A percentile compares a stretch with the other conserved stretches of the same genome.
Evolutionary conservation across 2,888 invertebrate genomes (phyloP).

Genomic region (Smittia sp.): DNA sequence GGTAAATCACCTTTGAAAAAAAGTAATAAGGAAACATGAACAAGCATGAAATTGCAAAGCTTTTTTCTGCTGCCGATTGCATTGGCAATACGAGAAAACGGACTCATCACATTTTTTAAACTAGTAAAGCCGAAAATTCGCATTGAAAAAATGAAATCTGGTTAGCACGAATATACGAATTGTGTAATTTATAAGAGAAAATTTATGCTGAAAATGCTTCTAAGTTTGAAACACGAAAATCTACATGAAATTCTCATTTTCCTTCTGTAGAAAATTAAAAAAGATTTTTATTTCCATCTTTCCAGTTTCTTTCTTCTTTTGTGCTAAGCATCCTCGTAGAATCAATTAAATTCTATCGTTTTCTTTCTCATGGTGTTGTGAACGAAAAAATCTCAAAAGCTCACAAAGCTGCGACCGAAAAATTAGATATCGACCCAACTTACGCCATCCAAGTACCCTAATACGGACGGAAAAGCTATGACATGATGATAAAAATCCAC

Average conservation of each 20-base stretch:
- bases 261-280: neutral
- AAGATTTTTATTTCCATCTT: conserved; percentile 1
- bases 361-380: neutral
- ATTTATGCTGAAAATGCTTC: no score
- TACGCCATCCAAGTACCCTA: neutral
- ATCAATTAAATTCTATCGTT: conserved; percentile 33
- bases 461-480: neutral
- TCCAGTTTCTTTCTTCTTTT: neutral
- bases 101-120: no score
- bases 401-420: conserved; percentile 2
- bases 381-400: conserved; percentile 7
- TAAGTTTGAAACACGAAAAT: neutral
- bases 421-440: conserved; percentile 32
- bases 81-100: no score
- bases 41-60: no score
- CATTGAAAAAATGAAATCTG: no score
- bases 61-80: no score
- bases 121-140: no score
- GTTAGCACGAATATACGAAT: no score
- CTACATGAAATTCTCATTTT: neutral
- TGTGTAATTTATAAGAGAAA: no score
- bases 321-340: conserved; percentile 6
- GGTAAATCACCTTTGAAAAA: no score
- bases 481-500: conserved; percentile 1
- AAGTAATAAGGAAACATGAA: no score